Evolutionary conservation across 2,888 invertebrate genomes (phyloP).

Genomic region (Petrolisthes cinctipes): DNA sequence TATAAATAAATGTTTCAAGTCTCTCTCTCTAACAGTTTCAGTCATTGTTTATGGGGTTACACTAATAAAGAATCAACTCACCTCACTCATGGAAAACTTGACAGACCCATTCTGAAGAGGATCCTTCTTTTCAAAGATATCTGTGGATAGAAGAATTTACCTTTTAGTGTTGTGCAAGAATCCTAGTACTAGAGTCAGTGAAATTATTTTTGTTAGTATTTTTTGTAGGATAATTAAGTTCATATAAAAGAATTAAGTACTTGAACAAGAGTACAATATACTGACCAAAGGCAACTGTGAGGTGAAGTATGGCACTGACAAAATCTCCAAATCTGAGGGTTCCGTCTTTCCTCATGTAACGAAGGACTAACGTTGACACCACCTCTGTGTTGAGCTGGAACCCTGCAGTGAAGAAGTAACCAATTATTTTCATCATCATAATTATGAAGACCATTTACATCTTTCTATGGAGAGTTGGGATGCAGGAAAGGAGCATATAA

Average conservation of each 20-base stretch:
- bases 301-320: constrained; percentile 87
- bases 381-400: constrained; percentile 89
- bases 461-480: too few species aligned
- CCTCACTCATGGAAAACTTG: constrained; percentile 85
- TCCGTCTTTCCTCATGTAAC: constrained; percentile 93
- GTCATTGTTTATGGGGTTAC: too few species aligned
- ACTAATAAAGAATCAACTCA: constrained; percentile 69
- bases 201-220: not conserved
- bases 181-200: not conserved
- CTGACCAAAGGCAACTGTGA: constrained; percentile 90
- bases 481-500: too few species aligned
- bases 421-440: too few species aligned
- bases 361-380: constrained; percentile 83
- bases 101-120: constrained; percentile 84
- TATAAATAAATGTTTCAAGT: too few species aligned
- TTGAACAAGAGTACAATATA: constrained; percentile 54
- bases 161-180: not conserved
- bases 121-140: constrained; percentile 71
- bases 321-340: constrained; percentile 92
- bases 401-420: constrained; percentile 70
- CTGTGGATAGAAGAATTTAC: constrained; percentile 34
- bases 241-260: not conserved
- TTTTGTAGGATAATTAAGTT: not conserved
- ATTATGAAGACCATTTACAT: too few species aligned
- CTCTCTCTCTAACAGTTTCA: too few species aligned